Conservation (phyloP, 2,113 vertebrate genomes). For the Zootoca vivipara region DNA sequence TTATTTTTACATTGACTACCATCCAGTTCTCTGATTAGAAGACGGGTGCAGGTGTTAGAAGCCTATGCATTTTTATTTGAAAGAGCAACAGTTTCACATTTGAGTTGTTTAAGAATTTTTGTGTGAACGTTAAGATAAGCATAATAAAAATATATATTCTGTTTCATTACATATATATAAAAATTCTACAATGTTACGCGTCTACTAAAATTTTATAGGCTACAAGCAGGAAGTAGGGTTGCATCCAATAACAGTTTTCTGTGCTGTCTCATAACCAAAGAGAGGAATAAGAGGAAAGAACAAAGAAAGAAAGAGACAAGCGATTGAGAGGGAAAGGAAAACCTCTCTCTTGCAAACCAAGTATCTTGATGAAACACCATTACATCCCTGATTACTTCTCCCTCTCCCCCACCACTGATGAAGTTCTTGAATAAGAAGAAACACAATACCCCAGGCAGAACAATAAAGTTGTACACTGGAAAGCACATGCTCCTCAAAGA, state of each 20-base stretch:
- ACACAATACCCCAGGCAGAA: conserved; percentile 70
- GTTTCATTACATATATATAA: conserved; percentile 27
- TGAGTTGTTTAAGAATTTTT: not conserved
- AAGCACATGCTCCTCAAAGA: conserved; percentile 64
- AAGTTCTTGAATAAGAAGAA: conserved; percentile 71
- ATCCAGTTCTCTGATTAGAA: not conserved
- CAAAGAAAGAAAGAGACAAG: conserved; percentile 9
- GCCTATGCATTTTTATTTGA: not conserved
- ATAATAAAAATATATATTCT: conserved; percentile 6
- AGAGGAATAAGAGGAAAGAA: not conserved
- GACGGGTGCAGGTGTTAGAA: not conserved
- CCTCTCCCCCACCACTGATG: conserved; percentile 59
- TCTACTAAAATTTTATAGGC: conserved; percentile 29
- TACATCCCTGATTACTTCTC: conserved; percentile 49
- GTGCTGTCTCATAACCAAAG: not conserved
- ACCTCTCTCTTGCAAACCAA: conserved; percentile 50
- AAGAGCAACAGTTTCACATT: conserved; percentile 4
- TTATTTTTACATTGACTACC: not conserved
- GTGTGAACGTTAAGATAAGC: not conserved
- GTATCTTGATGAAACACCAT: conserved; percentile 60
- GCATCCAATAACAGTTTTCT: not conserved
- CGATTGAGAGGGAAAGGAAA: conserved; percentile 56
- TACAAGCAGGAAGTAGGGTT: not conserved
- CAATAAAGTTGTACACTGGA: conserved; percentile 56
- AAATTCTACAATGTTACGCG: conserved; percentile 17